Percentiles rank a stretch among this genome's conserved stretches.
Conservation (phyloP, 92 coral and sea anemone species). For the Bergia puertoricense region DNA sequence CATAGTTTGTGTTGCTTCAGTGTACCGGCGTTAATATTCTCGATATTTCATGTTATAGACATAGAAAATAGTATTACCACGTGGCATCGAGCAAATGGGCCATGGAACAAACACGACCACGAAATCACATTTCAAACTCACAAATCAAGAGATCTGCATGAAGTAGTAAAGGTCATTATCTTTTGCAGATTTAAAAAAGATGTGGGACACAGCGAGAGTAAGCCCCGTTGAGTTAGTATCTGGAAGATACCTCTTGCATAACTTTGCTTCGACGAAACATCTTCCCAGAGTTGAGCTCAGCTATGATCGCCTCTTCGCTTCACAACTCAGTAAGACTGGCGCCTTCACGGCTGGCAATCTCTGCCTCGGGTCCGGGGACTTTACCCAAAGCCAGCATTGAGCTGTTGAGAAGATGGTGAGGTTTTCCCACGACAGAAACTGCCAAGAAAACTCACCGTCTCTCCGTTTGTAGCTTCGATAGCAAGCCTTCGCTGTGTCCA, state of each 20-base stretch:
- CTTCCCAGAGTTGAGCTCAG: constrained; percentile 82
- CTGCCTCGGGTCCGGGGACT: constrained; percentile 99
- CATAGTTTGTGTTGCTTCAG: too few relatives aligned
- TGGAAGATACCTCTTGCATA: constrained; percentile 71
- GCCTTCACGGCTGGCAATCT: constrained; percentile 93
- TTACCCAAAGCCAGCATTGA: constrained; percentile 98
- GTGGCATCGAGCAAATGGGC: not conserved
- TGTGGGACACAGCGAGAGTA: constrained; percentile 99
- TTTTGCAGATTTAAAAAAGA: constrained; percentile 89
- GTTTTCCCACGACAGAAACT: constrained; percentile 42
- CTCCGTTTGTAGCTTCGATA: constrained; percentile 96
- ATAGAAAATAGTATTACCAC: not conserved
- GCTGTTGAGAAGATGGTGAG: constrained; percentile 79
- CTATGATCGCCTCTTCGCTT: constrained; percentile 79
- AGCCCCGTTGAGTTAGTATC: constrained; percentile 99
- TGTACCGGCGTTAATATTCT: too few relatives aligned
- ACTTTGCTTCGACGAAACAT: constrained; percentile 98
- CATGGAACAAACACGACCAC: not conserved
- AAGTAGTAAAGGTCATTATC: constrained; percentile 69
- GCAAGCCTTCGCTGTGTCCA: constrained; percentile 99
- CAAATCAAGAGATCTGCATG: constrained; percentile 16
- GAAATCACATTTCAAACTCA: not conserved
- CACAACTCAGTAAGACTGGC: constrained; percentile 73
- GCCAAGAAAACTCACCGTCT: constrained; percentile 25
- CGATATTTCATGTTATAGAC: too few relatives aligned